Base-by-base conservation (phyloP, 2,888 invertebrate species). In the Thymelicus lineola region DNA sequence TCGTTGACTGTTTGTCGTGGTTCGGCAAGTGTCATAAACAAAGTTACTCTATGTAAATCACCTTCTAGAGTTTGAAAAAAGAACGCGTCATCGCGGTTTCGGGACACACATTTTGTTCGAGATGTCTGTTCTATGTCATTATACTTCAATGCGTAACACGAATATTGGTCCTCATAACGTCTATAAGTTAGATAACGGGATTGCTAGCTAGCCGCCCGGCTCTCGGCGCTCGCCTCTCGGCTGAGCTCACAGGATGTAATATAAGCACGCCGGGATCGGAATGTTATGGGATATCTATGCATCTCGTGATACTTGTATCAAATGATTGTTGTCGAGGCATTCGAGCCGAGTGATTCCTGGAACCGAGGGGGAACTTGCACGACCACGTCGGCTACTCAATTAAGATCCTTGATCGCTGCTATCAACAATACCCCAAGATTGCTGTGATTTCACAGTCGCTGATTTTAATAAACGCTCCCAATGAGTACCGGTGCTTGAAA, bases 101-200 rank as follows among this genome's bases (percentile, higher is more conserved):
- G n/a, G n/a, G n/a, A n/a, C n/a, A n/a, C n/a, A n/a, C n/a, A n/a
- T n/a, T n/a, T n/a, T n/a, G n/a, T n/a, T n/a, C n/a, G n/a, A n/a
- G n/a, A n/a, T n/a, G n/a, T n/a, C n/a, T n/a, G n/a, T n/a, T n/a
- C n/a, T n/a, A n/a, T n/a, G n/a, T n/a, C n/a, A n/a, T n/a, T n/a
- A n/a, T n/a, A n/a, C n/a, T n/a, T n/a, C n/a, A n/a, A n/a, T n/a
- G n/a, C n/a, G n/a, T n/a, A 35, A 7, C 35, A 38, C 10, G 10
- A 60, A 60, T 42, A 9, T 15, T 17, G 5, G 67, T 69, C 66
- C 67, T 15, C 57, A 60, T 57, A 63, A 68, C 48, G 66, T 65
- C 73, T 67, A 72, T 73, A 66, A 72, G 76, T 76, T 76, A 74
- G 76, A 71, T 80, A 80, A 80, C 81, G 78, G 77, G 77, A 82